Evolutionary conservation across 2,113 vertebrate species (phyloP).

Genomic region (Lophochroa leadbeateri): DNA sequence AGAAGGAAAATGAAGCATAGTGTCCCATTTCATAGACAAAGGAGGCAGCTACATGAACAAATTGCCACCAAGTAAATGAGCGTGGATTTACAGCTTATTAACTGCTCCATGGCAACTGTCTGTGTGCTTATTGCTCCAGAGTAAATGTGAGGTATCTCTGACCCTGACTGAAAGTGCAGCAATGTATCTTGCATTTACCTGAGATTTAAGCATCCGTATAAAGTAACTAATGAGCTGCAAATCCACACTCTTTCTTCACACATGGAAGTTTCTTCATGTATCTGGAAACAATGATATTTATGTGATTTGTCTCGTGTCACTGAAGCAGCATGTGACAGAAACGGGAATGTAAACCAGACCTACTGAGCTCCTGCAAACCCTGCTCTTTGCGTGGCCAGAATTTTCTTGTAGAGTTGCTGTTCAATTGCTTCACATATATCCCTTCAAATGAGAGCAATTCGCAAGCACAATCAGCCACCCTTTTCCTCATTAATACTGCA

Average conservation of each 20-base stretch:
- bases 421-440: not conserved
- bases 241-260: not conserved
- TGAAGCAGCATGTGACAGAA: not conserved
- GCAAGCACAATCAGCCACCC: not conserved
- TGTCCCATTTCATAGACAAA: not conserved
- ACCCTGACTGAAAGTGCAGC: constrained; percentile 1
- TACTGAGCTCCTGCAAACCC: not conserved
- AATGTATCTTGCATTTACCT: constrained; percentile 32
- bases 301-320: not conserved
- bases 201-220: constrained; percentile 9
- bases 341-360: not conserved
- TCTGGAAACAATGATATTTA: not conserved
- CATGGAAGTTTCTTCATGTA: not conserved
- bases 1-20: not conserved
- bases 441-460: not conserved
- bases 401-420: not conserved
- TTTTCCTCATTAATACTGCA: not conserved
- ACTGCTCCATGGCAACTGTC: constrained; percentile 56
- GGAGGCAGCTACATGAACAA: constrained; percentile 24
- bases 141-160: constrained; percentile 22
- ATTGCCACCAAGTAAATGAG: constrained; percentile 33
- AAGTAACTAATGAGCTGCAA: constrained; percentile 45
- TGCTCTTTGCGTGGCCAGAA: not conserved
- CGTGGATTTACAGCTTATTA: constrained; percentile 52
- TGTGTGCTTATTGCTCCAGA: not conserved